Evolutionary conservation across 2,888 invertebrate genomes (phyloP), one percentile per base, ranked within the genome.

Genomic region (Crematogaster levior): DNA sequence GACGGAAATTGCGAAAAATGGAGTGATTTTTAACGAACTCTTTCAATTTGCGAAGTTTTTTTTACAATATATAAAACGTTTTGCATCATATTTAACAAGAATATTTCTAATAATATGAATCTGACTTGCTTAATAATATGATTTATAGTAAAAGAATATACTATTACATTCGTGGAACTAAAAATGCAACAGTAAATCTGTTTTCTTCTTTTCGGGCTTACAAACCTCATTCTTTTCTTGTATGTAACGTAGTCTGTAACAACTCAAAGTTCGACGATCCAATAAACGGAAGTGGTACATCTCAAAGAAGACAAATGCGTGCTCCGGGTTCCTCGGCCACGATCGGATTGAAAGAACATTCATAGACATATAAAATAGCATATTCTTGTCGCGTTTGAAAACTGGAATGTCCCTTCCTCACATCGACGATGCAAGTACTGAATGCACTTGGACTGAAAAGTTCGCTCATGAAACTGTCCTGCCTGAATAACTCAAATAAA

Each of bases 181-280:
- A 82, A 81, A 82, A 86, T 1, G 27, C 24, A n/a, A 53, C 73
- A 34, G 21, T 60, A 43, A 82, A 74, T 65, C 70, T 81, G 56
- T 66, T 63, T 66, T 21, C 70, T 58, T 30, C 43, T 24, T 65
- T 34, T 61, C 61, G 83, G 85, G 88, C 90, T 87, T 85, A 80
- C 87, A 85, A 81, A 60, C 80, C 81, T 86, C 86, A 60, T 79
- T 34, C 65, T 82, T 68, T 61, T 60, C 58, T 46, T 82, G 73
- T 83, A 84, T 85, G 88, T 87, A 87, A 85, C 87, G 75, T 83
- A 37, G 84, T 86, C 79, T 89, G 84, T 24, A 61, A 65, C 30
- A 40, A 30, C 21, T 68, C 89, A 89, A 90, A 89, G 89, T 91
- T 90, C 91, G 84, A 86, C 84, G 85, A 90, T 88, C 86, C 84